Percentiles rank a stretch among this genome's conserved stretches.
These are phyloP conservation scores for Bicyclus anynana DNA, from an alignment of 1,140 invertebrate species.

Conservation along the genomic window DNA sequence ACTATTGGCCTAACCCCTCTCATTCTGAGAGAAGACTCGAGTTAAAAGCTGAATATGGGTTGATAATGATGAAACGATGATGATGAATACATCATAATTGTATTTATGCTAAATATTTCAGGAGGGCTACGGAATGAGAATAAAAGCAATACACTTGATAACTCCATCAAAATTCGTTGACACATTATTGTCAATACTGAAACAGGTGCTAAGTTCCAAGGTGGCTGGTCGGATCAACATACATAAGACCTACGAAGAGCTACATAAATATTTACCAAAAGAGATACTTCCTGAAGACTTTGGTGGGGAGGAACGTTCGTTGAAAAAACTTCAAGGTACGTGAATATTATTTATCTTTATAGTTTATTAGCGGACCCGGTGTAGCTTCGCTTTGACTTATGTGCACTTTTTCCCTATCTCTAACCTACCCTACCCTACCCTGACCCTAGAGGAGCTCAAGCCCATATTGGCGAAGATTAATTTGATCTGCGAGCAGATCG, in stretches of 20 bases:
- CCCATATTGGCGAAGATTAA: no score
- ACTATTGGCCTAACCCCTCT: no score
- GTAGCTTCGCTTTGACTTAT: no score
- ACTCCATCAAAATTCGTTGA: slow-evolving; percentile 31
- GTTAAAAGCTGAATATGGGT: no score
- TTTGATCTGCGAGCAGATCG: no score
- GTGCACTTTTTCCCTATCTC: no score
- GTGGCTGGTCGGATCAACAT: slow-evolving; percentile 27
- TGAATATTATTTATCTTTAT: slow-evolving; percentile 7
- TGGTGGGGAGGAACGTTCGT: slow-evolving; percentile 39
- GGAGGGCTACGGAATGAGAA: slow-evolving; percentile 35
- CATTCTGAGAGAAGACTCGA: no score
- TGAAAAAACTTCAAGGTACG: slow-evolving; percentile 42
- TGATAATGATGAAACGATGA: no score
- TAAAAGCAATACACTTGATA: slow-evolving; percentile 37
- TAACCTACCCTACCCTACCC: no score
- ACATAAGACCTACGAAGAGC: slow-evolving; percentile 35
- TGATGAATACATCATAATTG: no score
- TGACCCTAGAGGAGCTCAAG: no score
- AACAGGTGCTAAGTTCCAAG: slow-evolving; percentile 28
- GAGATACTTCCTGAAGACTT: slow-evolving; percentile 45
- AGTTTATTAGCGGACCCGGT: no score
- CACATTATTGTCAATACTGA: slow-evolving; percentile 22
- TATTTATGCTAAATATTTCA: slow-evolving; percentile 16
- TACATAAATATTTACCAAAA: slow-evolving; percentile 35